These are phyloP conservation scores for Heterochromis multidens DNA, from an alignment of 2,113 vertebrate species.

Conservation along the genomic window DNA sequence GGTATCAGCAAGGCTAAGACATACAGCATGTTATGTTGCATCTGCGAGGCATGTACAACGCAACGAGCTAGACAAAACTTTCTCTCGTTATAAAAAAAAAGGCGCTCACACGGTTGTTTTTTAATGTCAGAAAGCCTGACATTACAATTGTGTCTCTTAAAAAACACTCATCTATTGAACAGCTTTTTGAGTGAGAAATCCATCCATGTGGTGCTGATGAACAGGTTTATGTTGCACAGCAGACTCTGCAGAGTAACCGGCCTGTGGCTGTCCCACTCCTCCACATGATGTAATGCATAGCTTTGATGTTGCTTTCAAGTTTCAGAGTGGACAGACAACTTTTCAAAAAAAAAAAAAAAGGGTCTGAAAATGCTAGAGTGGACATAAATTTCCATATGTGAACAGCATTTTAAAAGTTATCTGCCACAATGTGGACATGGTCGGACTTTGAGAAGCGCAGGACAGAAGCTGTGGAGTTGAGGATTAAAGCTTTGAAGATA, in stretches of 20 bases:
- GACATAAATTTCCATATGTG: slow-evolving; percentile 34
- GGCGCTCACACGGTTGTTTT: not conserved
- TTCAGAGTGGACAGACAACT: slow-evolving; percentile 17
- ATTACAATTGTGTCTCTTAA: not conserved
- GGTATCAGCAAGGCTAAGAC: too few relatives aligned
- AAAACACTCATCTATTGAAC: not conserved
- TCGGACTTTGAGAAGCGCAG: slow-evolving; percentile 21
- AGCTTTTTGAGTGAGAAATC: not conserved
- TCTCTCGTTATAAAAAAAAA: not conserved
- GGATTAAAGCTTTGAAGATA: slow-evolving; percentile 58
- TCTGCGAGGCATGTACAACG: not conserved
- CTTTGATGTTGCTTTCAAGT: slow-evolving; percentile 15
- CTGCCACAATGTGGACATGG: slow-evolving; percentile 22
- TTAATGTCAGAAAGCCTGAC: not conserved
- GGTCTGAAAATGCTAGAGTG: slow-evolving; percentile 32
- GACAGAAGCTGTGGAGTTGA: slow-evolving; percentile 25
- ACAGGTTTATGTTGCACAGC: not conserved
- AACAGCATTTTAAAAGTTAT: slow-evolving; percentile 32
- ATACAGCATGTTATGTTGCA: not conserved
- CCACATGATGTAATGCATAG: not conserved
- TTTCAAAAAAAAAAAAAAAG: not conserved
- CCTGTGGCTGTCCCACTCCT: not conserved
- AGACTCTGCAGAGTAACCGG: not conserved
- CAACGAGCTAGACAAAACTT: not conserved
- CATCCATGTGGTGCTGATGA: not conserved